Evolutionary conservation across 2,888 invertebrate genomes (phyloP).

Genomic region (Odontocolon sp.): DNA sequence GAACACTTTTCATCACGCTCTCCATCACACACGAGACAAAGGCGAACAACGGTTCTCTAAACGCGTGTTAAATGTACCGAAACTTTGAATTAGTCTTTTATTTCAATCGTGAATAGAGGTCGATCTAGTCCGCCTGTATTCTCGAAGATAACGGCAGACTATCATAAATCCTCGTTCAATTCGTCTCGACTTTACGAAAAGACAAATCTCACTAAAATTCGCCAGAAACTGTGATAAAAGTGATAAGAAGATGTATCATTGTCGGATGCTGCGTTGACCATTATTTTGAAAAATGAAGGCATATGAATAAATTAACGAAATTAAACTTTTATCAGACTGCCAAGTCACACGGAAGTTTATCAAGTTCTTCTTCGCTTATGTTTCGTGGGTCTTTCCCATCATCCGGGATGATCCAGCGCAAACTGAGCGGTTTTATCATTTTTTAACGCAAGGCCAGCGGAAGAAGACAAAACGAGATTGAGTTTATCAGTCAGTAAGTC

Average conservation of each 20-base stretch:
- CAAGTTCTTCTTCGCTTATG: too few relatives aligned
- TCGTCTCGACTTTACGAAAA: constrained; percentile 35
- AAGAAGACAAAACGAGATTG: constrained; percentile 1
- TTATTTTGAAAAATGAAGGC: too few relatives aligned
- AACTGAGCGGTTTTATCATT: constrained; percentile 6
- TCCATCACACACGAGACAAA: constrained; percentile 26
- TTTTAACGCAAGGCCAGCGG: background rate
- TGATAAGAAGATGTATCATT: too few relatives aligned
- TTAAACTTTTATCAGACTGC: too few relatives aligned
- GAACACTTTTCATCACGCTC: constrained; percentile 28
- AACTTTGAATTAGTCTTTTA: constrained; percentile 27
- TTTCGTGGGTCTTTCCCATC: constrained; percentile 5
- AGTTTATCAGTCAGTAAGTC: constrained; percentile 18
- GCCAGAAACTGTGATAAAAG: too few relatives aligned
- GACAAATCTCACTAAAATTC: too few relatives aligned
- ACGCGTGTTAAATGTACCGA: constrained; percentile 59
- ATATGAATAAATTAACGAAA: too few relatives aligned
- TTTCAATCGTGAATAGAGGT: constrained; percentile 19
- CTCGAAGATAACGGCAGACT: constrained; percentile 37
- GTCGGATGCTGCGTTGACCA: too few relatives aligned
- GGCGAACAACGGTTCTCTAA: constrained; percentile 51
- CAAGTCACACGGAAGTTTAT: too few relatives aligned
- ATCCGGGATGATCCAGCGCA: background rate
- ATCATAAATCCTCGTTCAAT: constrained; percentile 12
- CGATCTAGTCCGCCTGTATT: constrained; percentile 36